phyloP scores from a whole-genome alignment of 2,888 invertebrate genomes.

The Lithophane socia region DNA sequence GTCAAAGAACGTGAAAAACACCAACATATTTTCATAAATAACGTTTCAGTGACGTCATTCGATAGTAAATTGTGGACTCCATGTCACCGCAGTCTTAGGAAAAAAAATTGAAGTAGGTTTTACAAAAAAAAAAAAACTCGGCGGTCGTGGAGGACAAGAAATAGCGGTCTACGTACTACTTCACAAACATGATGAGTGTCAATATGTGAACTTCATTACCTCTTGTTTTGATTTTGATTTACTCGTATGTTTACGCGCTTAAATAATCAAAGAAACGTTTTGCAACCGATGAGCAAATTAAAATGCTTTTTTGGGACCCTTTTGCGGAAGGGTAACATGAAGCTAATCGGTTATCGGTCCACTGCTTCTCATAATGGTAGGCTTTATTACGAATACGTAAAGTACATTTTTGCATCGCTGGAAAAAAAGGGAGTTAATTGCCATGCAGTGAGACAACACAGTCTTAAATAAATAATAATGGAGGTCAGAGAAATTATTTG shows the following conservation, averaged over 20 bases:
- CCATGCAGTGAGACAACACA: not conserved
- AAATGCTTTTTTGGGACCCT: not conserved
- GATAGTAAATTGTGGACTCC: not conserved
- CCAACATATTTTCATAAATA: not conserved
- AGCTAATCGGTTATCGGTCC: not conserved
- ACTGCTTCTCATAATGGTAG: too few species aligned
- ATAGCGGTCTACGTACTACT: too few species aligned
- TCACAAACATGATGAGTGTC: not conserved
- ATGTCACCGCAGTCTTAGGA: not conserved
- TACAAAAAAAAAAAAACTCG: not conserved
- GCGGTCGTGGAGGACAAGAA: too few species aligned
- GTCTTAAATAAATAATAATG: not conserved
- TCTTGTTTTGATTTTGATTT: not conserved
- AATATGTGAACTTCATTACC: not conserved
- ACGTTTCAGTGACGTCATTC: not conserved
- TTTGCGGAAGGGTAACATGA: not conserved
- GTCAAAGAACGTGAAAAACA: not conserved
- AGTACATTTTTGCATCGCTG: not conserved
- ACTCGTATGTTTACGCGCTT: not conserved
- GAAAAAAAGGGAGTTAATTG: not conserved
- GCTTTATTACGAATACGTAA: not conserved
- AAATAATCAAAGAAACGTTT: constrained; percentile 3
- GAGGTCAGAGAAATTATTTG: not conserved
- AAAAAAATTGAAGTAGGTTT: not conserved
- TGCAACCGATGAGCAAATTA: not conserved